phyloP scores from a whole-genome alignment of 2,113 vertebrate genomes.

The Antennarius striatus region DNA sequence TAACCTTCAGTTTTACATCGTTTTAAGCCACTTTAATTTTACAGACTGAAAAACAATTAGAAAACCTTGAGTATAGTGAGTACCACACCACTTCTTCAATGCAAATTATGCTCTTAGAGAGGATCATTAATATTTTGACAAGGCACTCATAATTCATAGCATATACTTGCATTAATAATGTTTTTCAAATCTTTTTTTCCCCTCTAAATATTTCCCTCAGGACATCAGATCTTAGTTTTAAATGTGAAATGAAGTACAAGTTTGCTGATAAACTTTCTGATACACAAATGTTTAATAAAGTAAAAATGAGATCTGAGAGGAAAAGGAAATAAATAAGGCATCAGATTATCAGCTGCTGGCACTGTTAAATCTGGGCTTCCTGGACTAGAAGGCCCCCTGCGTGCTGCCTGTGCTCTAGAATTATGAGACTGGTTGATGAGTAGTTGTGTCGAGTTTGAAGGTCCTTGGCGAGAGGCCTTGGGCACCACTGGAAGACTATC shows the following conservation, averaged over 20 bases:
- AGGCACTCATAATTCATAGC: slow-evolving; percentile 38
- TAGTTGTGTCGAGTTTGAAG: slow-evolving; percentile 62
- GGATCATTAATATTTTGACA: slow-evolving; percentile 47
- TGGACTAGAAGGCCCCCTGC: slow-evolving; percentile 27
- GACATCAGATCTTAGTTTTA: slow-evolving; percentile 3
- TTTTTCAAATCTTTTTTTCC: slow-evolving; percentile 9
- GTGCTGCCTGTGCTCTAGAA: slow-evolving; percentile 45
- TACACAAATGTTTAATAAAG: background rate
- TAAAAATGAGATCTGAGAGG: slow-evolving; percentile 27
- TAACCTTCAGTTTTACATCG: background rate
- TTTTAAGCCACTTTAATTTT: slow-evolving; percentile 9
- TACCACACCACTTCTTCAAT: slow-evolving; percentile 20
- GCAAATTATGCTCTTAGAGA: slow-evolving; percentile 39
- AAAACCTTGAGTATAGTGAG: slow-evolving; percentile 36
- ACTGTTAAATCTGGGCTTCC: slow-evolving; percentile 54
- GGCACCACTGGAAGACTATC: slow-evolving; percentile 64
- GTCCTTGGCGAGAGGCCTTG: slow-evolving; percentile 68
- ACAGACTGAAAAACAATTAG: slow-evolving; percentile 16
- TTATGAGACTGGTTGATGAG: slow-evolving; percentile 66
- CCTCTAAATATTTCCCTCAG: slow-evolving; percentile 10
- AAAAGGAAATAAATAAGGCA: slow-evolving; percentile 8
- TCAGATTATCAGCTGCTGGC: slow-evolving; percentile 84
- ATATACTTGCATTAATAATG: slow-evolving; percentile 48
- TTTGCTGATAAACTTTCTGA: background rate
- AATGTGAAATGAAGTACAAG: background rate